Conservation (phyloP, 2,113 vertebrate genomes). For the Caracal caracal region DNA sequence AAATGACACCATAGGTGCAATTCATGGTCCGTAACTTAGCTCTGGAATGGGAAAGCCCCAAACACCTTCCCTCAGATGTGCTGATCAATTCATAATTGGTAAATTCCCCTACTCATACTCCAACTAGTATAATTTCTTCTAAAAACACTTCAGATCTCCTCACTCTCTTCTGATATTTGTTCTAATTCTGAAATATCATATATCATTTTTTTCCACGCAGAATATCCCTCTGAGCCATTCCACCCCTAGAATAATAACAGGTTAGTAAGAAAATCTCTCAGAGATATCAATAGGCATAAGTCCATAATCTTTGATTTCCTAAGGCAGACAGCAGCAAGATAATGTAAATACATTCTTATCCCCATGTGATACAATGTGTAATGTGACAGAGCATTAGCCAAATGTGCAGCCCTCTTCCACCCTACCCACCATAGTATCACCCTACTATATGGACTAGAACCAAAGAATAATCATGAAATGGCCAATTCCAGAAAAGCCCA, state of each 20-base stretch:
- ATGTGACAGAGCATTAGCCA: neutral
- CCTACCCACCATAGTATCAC: too few relatives aligned
- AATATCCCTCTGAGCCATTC: neutral
- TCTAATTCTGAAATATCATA: neutral
- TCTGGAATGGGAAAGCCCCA: neutral
- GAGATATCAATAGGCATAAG: neutral
- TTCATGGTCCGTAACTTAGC: neutral
- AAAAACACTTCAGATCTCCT: neutral
- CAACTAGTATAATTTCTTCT: neutral
- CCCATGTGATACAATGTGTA: neutral
- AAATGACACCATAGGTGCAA: neutral
- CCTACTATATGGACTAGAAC: neutral
- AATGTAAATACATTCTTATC: neutral
- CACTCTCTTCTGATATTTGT: neutral
- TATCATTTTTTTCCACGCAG: neutral
- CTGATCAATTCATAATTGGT: neutral
- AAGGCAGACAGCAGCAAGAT: neutral
- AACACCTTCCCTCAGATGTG: neutral
- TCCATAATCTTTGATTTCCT: neutral
- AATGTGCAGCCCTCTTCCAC: neutral
- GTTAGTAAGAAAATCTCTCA: neutral
- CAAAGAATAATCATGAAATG: neutral
- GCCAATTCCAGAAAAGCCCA: neutral
- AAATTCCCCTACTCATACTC: neutral
- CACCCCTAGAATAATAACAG: neutral